Percentiles rank a stretch among this genome's conserved stretches.
Evolutionary conservation across 2,888 invertebrate species (phyloP).

Genomic region (Limnephilus rhombicus): DNA sequence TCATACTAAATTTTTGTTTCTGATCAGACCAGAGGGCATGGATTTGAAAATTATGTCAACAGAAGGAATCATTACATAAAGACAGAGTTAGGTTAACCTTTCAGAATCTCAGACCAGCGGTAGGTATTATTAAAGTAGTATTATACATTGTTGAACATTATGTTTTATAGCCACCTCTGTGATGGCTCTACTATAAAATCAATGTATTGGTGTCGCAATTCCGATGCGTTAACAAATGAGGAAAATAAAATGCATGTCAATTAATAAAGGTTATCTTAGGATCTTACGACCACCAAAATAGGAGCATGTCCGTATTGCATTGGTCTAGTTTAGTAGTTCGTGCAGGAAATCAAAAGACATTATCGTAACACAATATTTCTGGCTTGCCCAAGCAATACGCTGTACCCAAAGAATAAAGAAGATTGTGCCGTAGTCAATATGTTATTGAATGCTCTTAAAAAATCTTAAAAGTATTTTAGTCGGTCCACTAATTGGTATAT

Average conservation of each 20-base stretch:
- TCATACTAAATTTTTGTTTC: not conserved
- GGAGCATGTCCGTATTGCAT: not conserved
- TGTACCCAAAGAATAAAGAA: not conserved
- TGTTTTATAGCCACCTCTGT: not conserved
- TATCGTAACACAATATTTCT: not conserved
- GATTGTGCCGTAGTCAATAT: not conserved
- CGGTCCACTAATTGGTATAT: no score
- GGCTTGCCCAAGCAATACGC: not conserved
- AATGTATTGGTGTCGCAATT: not conserved
- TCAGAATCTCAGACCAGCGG: no score
- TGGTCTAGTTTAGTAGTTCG: not conserved
- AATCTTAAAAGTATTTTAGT: no score
- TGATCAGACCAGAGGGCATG: not conserved
- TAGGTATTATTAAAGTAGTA: not conserved
- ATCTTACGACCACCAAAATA: not conserved
- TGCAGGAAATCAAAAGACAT: not conserved
- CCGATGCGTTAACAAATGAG: not conserved
- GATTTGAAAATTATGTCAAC: not conserved
- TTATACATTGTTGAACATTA: not conserved
- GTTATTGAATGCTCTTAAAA: not conserved
- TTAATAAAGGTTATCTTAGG: not conserved
- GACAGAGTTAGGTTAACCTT: not conserved
- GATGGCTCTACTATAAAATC: not conserved
- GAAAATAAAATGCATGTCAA: not conserved
- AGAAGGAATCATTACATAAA: not conserved